phyloP scores from a whole-genome alignment of 2,797 vertebrate genomes.

The Ataeniobius toweri region DNA sequence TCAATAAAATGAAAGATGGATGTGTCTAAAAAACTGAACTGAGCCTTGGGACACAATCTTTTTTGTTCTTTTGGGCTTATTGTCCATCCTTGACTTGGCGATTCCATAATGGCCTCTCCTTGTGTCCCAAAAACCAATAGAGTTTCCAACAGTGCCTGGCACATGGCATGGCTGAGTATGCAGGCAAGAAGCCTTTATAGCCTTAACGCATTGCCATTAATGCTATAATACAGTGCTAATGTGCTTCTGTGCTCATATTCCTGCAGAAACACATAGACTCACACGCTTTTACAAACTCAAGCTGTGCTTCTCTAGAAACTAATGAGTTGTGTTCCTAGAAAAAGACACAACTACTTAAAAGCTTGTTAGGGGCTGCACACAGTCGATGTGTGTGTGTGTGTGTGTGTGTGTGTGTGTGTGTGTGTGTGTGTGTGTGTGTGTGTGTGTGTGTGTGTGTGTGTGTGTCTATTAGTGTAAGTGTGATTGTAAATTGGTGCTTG shows the following conservation, averaged over 20 bases:
- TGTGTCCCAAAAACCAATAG: conserved; percentile 54
- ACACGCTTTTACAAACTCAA: conserved; percentile 40
- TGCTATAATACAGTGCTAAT: conserved; percentile 65
- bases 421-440: neutral
- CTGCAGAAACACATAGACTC: conserved; percentile 17
- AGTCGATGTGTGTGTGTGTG: conserved; percentile 32
- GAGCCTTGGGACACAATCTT: conserved; percentile 43
- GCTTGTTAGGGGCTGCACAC: conserved; percentile 55
- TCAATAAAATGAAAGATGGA: conserved; percentile 1
- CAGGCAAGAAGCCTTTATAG: conserved; percentile 61
- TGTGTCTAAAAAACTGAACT: conserved; percentile 50
- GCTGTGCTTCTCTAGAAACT: conserved; percentile 58
- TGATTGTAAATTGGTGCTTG: conserved; percentile 4
- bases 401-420: neutral
- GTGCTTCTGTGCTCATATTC: conserved; percentile 49
- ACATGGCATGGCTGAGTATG: conserved; percentile 53
- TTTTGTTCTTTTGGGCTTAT: conserved; percentile 44
- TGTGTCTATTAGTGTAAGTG: neutral
- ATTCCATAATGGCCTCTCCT: conserved; percentile 61
- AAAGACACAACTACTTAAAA: conserved; percentile 66
- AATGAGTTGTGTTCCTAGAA: conserved; percentile 65
- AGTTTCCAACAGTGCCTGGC: conserved; percentile 58
- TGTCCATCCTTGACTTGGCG: conserved; percentile 65
- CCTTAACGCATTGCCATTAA: conserved; percentile 66
- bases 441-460: conserved; percentile 8